Conservation (phyloP, 2,797 vertebrate genomes). For the Manis javanica region DNA sequence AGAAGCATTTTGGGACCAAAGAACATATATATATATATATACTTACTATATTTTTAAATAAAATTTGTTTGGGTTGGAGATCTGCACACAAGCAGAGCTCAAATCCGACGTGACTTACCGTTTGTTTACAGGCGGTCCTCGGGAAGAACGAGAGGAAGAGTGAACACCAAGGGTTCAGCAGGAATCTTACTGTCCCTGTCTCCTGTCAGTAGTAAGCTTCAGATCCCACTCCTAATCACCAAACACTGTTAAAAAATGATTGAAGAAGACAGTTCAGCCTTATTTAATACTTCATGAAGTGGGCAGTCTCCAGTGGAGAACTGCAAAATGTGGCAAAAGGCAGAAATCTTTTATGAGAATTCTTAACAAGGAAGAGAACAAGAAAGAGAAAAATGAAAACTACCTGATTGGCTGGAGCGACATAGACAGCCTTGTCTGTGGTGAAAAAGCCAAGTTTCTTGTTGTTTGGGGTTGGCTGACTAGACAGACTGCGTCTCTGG, state of each 20-base stretch:
- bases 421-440: neutral
- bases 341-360: neutral
- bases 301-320: neutral
- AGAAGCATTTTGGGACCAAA: neutral
- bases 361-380: neutral
- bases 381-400: neutral
- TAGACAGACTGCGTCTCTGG: too few relatives aligned
- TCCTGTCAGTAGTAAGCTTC: neutral
- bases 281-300: neutral
- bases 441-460: neutral
- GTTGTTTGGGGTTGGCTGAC: neutral
- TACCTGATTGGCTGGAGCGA: neutral
- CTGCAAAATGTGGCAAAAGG: neutral
- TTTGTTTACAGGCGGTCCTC: too few relatives aligned
- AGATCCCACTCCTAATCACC: neutral
- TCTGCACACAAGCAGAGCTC: neutral
- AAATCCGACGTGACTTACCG: neutral
- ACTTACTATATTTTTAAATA: neutral
- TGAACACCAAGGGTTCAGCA: neutral
- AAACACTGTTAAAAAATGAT: neutral
- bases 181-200: neutral
- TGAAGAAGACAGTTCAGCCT: neutral
- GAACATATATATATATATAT: too few relatives aligned
- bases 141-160: neutral
- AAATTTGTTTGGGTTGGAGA: too few relatives aligned